A percentile compares a stretch with the other conserved stretches of the same genome.
Conservation (phyloP, 2,797 vertebrate species). For the Hephaestus fuliginosus region DNA sequence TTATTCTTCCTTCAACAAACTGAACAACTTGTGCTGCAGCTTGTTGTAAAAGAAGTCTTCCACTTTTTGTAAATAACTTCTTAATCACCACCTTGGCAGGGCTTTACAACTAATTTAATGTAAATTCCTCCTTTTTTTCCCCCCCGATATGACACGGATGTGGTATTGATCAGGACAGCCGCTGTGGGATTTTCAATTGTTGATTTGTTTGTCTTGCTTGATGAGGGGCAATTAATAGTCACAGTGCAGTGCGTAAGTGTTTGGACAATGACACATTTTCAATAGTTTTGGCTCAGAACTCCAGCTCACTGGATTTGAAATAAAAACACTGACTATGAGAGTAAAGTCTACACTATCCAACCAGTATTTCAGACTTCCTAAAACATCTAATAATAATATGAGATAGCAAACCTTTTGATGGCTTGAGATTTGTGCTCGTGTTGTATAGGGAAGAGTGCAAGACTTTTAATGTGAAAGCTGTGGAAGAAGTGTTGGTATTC, state of each 20-base stretch:
- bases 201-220: conserved; percentile 51
- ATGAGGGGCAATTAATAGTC: conserved; percentile 54
- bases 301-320: not conserved
- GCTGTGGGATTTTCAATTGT: conserved; percentile 37
- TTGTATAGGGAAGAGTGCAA: too few species aligned
- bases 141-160: conserved; percentile 22
- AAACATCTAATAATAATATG: not conserved
- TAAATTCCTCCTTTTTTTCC: conserved; percentile 29
- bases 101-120: conserved; percentile 39
- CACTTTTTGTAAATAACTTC: conserved; percentile 16
- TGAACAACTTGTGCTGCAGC: too few species aligned
- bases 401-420: not conserved
- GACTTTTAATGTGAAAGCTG: not conserved
- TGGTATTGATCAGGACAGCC: conserved; percentile 49
- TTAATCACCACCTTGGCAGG: not conserved
- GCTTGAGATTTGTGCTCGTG: not conserved
- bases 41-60: too few species aligned
- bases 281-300: conserved; percentile 28
- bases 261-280: conserved; percentile 40
- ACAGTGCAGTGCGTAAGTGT: conserved; percentile 12
- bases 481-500: too few species aligned
- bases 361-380: not conserved
- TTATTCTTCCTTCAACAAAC: not conserved
- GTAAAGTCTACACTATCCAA: not conserved
- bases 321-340: not conserved